Evolutionary conservation across 2,888 invertebrate species (phyloP), one percentile per base, ranked within the genome.

Genomic region (Aromia moschata): DNA sequence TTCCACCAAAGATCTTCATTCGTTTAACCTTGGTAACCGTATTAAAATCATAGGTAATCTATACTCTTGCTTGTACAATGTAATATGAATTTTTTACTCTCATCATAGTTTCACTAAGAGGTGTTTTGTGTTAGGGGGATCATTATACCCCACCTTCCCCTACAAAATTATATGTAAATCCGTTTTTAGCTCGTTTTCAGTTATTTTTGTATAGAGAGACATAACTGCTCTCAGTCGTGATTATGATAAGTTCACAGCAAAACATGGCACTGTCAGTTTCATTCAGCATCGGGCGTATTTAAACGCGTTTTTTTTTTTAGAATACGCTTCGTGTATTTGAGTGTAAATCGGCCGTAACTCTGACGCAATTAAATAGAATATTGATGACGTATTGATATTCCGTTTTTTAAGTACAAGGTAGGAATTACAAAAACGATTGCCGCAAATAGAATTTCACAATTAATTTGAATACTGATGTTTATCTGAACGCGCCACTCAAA

Each of bases 401-500:
- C 15, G 16, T 40, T 33, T 40, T 37, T 40, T 40, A 40, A 40
- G 17, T 40, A 40, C 40, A 40, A 40, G 40, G 40, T 17, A 40
- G 11, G 33, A 40, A 16, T 40, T 16, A 5, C 16, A 16, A 17
- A 16, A 40, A 40, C 16, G 16, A 9, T 10, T 40, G 16, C 16
- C 15, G 7, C 17, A 16, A 40, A 40, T 40, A 40, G 16, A 15
- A 40, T 40, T 40, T 40, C 40, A 16, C 40, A 40, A 40, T 40
- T 40, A 1, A 16, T 40, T 40, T 40, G n/a, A 33, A 33, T 40
- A 40, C 16, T 40, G 16, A 40, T 16, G 40, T 10, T 40, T 40
- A 40, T 16, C 16, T 40, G n/a, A 33, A 33, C n/a, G 7, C 25
- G 25, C 25, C 25, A 25, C 25, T 5, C 25, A 25, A 25, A 25